Conservation (phyloP, 1,140 invertebrate species). For the Atta texana region DNA sequence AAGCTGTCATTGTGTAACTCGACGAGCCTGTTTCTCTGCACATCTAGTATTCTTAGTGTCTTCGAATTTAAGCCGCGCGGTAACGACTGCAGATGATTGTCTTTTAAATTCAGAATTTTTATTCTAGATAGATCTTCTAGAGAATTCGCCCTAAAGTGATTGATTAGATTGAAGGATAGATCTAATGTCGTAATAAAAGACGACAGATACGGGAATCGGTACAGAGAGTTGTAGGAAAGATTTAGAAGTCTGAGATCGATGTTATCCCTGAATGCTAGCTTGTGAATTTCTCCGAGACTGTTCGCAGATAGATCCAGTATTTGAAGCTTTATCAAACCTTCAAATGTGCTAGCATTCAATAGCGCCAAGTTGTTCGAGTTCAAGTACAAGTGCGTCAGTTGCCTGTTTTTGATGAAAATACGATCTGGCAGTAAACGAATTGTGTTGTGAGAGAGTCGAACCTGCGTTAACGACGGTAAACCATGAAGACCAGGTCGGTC, state of each 20-base stretch:
- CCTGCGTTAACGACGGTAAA: slow-evolving; percentile 87
- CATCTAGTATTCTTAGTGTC: slow-evolving; percentile 74
- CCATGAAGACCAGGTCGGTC: slow-evolving; percentile 87
- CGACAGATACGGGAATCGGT: slow-evolving; percentile 74
- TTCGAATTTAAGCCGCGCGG: slow-evolving; percentile 71
- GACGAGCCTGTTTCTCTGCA: slow-evolving; percentile 78
- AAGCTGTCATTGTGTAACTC: slow-evolving; percentile 75
- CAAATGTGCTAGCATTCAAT: slow-evolving; percentile 84
- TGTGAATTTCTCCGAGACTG: slow-evolving; percentile 86
- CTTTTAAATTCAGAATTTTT: slow-evolving; percentile 86
- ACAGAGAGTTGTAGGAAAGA: slow-evolving; percentile 88
- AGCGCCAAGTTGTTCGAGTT: slow-evolving; percentile 88
- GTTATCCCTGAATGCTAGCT: slow-evolving; percentile 87
- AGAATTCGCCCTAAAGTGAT: slow-evolving; percentile 85
- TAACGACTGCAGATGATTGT: slow-evolving; percentile 78
- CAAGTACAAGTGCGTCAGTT: slow-evolving; percentile 88
- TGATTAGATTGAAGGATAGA: slow-evolving; percentile 89
- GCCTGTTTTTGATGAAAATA: slow-evolving; percentile 88
- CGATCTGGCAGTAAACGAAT: slow-evolving; percentile 86
- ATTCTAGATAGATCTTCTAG: slow-evolving; percentile 87
- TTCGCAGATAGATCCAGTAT: slow-evolving; percentile 89
- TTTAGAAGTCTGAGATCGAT: slow-evolving; percentile 87
- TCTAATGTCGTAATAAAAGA: slow-evolving; percentile 84
- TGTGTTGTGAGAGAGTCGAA: slow-evolving; percentile 88
- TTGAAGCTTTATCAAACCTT: slow-evolving; percentile 84